Evolutionary conservation across 2,113 vertebrate genomes (phyloP), one percentile per base, ranked within the genome.

Genomic region (Chaetodon auriga): DNA sequence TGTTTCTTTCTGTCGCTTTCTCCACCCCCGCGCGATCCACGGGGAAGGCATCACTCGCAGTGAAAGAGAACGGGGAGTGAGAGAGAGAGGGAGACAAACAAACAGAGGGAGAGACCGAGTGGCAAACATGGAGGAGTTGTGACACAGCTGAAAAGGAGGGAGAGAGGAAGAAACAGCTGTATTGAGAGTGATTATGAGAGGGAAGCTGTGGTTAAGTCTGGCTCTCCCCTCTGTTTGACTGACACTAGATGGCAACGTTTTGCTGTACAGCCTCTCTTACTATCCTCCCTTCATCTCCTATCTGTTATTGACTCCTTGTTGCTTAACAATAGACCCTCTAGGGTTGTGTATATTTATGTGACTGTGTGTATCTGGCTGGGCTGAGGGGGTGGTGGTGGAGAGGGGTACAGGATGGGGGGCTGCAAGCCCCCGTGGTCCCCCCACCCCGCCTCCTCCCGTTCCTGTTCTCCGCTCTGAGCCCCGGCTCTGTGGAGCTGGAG

Each of bases 171-270:
- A 68, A 81, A 84, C 73, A 60, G 75, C 73, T 89, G 80, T 72
- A 69, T 66, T 57, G 75, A 68, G 85, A 72, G 72, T 65, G 81
- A 86, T 83, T 71, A 82, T 78, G 66, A 48, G 65, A 78, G 21
- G 51, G 55, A 86, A 75, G 30, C 66, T 66, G 62, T 63, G 84
- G 76, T 68, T 46, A 79, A 79, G 74, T 70, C 73, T 62, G 61
- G 21, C 58, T 89, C 68, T 83, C 48, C 45, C 71, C 74, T 87
- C 79, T 68, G 64, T 92, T 68, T 78, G 72, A 90, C 92, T 89
- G 87, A 95, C 95, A 95, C 95, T 96, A 96, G 95, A 94, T 95
- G 95, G 95, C 95, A 95, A 94, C 93, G 73, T 96, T 95, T 95
- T 92, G 91, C 95, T 94, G 83, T 25, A 71, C 82, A 84, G 86